Evolutionary conservation across 2,797 vertebrate genomes (phyloP), one percentile per base, ranked within the genome.

Genomic region (Rhinophrynus dorsalis): DNA sequence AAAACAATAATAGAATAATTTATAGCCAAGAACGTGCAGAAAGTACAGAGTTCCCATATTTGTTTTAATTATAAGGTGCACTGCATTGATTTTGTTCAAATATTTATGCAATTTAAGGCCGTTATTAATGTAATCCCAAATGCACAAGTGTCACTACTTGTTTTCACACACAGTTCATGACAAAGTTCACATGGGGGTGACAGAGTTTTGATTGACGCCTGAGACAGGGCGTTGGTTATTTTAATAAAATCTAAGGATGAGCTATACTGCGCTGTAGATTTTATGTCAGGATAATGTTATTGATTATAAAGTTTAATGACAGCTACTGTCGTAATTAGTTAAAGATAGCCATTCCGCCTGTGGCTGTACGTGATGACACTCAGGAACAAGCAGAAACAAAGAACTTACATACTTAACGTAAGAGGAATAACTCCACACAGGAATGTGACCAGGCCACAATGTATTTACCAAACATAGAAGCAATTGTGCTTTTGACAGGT

Each of bases 271-370:
- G 78, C 88, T 86, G 89, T 81, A 90, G 85, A 86, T 87, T 82
- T 81, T 85, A 86, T 83, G 83, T 88, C 89, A 91, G 83, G 82
- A 85, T 88, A 67, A 83, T 87, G 85, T 89, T 89, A 86, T 81
- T 80, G 84, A 85, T 83, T 82, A 81, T 88, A 83, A 88, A 87
- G 84, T 82, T 84, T 86, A 87, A 90, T 87, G 84, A 89, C 86
- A 89, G 79, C 63, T 76, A 71, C 82, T 88, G 88, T 90, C 86
- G 80, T 87, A 86, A 80, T 82, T 81, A 87, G 84, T 90, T 90
- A 88, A 85, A 83, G 86, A 82, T 80, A 82, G 69, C 74, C 77
- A 77, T 82, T 74, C 63, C 72, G 86, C 90, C 85, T 76, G 37
- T 76, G 84, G 89, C 84, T 75, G 78, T 77, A 82, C 61, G 67